These are phyloP conservation scores for Agriopis marginaria DNA, from an alignment of 2,888 invertebrate genomes.

Conservation along the genomic window DNA sequence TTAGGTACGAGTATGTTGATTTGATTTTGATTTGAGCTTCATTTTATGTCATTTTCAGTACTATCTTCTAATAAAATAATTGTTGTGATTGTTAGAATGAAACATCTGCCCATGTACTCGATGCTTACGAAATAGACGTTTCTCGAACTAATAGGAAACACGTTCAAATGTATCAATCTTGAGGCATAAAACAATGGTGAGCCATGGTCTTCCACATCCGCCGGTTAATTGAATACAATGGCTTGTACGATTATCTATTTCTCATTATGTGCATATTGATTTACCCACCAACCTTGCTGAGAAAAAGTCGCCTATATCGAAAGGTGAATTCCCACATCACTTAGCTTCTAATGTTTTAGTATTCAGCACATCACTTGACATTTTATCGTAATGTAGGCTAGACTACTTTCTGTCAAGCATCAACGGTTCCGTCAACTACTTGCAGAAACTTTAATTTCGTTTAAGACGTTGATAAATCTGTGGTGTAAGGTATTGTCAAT, in stretches of 20 bases:
- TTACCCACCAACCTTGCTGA: slow-evolving; percentile 33
- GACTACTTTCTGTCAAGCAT: slow-evolving; percentile 17
- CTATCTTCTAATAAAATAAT: no score
- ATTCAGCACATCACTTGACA: slow-evolving; percentile 34
- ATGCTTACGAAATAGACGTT: not conserved
- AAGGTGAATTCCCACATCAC: slow-evolving; percentile 27
- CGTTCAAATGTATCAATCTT: slow-evolving; percentile 51
- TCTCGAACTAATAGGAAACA: slow-evolving; percentile 52
- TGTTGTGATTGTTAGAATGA: not conserved
- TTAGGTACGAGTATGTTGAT: no score
- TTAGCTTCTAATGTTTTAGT: slow-evolving; percentile 34
- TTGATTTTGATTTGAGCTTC: no score
- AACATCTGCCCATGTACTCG: not conserved
- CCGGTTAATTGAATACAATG: slow-evolving; percentile 64
- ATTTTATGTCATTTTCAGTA: no score
- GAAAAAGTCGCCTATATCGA: slow-evolving; percentile 25
- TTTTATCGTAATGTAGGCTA: slow-evolving; percentile 20
- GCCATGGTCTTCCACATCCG: slow-evolving; percentile 57
- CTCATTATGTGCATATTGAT: slow-evolving; percentile 34
- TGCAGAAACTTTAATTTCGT: not conserved
- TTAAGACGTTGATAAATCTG: not conserved
- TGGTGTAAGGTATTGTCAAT: not conserved
- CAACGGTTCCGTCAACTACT: not conserved
- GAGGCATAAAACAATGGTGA: slow-evolving; percentile 29
- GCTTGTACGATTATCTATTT: slow-evolving; percentile 33